phyloP scores from a whole-genome alignment of 2,113 vertebrate species.

The Oplegnathus fasciatus region DNA sequence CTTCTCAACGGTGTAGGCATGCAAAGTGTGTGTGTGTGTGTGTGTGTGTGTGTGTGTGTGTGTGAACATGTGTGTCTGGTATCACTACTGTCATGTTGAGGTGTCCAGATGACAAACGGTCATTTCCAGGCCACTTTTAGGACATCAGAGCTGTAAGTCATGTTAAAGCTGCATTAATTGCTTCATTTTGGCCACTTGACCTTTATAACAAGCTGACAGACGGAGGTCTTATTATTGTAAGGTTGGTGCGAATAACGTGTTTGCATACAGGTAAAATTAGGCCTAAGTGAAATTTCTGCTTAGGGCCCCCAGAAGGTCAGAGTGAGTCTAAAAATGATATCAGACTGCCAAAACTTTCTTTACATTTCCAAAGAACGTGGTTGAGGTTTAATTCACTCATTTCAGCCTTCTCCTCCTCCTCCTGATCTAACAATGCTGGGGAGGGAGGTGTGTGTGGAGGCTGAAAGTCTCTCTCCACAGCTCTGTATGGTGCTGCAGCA shows the following conservation, averaged over 20 bases:
- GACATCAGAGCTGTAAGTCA: background rate
- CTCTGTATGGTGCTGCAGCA: too few relatives aligned
- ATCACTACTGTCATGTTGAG: constrained; percentile 8
- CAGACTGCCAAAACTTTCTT: too few relatives aligned
- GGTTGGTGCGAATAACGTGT: background rate
- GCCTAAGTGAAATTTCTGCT: background rate
- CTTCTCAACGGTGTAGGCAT: constrained; percentile 33
- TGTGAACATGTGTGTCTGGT: background rate
- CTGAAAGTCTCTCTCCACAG: too few relatives aligned
- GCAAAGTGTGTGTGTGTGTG: background rate
- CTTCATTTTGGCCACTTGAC: background rate
- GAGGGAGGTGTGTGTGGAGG: too few relatives aligned
- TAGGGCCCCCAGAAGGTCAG: too few relatives aligned
- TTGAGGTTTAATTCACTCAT: too few relatives aligned
- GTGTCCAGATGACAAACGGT: background rate
- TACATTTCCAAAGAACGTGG: too few relatives aligned
- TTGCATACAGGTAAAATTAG: background rate
- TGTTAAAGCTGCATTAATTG: background rate
- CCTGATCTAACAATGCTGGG: too few relatives aligned
- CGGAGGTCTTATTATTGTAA: background rate
- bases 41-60: constrained; percentile 7
- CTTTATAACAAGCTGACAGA: background rate
- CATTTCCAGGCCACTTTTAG: background rate
- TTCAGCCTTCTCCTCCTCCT: too few relatives aligned
- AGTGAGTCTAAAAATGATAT: too few relatives aligned